Evolutionary conservation across 2,888 invertebrate genomes (phyloP), one percentile per base, ranked within the genome.

Genomic region (Ormia ochracea): DNA sequence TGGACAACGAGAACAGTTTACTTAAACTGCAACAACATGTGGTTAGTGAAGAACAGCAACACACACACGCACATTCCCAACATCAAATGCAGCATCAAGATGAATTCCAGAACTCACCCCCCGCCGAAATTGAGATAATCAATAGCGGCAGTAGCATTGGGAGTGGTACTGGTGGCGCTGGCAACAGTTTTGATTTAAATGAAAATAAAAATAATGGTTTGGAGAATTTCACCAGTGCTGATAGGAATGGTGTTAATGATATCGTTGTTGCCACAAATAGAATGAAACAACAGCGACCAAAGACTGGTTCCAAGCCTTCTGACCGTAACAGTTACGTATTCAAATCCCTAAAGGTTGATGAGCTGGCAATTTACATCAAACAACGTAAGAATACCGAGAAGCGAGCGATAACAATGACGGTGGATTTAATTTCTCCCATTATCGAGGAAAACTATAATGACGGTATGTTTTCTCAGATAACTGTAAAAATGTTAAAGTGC

Each of bases 401-500:
- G 85, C 93, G 94, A 84, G 94, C 94, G 82, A 95, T 97, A 84
- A 92, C 96, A 63, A 95, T 94, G 82, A 94, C 96, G 17, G 96
- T 96, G 7, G 96, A 96, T 89, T 91, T 97, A n/a, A 96, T 97
- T 84, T 94, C 96, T 0, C 95, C 96, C 2, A 92, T 94, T 14
- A 94, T 96, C 82, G 96, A 96, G 84, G 92, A 93, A 69, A 92
- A 91, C 69, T 92, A 93, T 83, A 92, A 92, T 82, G 91, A 92
- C 83, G 93, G 95, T 93, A 45, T 73, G 83, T 58, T 5, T 12
- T 17, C 4, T 14, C 5, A 38, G 23, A 7, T 36, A n/a, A n/a
- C n/a, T n/a, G n/a, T n/a, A n/a, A n/a, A n/a, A n/a, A n/a, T n/a
- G n/a, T n/a, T n/a, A n/a, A n/a, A n/a, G n/a, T n/a, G n/a, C n/a